Conservation (phyloP, 2,888 invertebrate genomes). For the Stramonita haemastoma region DNA sequence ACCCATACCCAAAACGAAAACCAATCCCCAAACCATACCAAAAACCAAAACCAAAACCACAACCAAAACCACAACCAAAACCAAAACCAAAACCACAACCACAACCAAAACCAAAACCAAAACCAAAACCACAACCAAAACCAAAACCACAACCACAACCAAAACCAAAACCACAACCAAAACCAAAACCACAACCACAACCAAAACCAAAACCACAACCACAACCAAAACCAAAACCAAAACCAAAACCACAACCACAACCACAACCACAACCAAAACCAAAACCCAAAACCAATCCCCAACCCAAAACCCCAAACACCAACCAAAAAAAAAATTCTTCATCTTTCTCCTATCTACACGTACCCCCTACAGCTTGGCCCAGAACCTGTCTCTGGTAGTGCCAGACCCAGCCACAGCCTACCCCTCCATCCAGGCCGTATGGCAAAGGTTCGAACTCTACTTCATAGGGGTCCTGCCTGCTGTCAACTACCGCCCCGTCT, state of each 20-base stretch:
- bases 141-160: not conserved
- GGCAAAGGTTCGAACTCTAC: conserved; percentile 60
- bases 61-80: not conserved
- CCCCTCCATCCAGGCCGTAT: conserved; percentile 60
- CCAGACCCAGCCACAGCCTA: conserved; percentile 55
- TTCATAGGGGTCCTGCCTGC: conserved; percentile 54
- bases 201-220: conserved; percentile 32
- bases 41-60: not conserved
- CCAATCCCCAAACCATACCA: no score
- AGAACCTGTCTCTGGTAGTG: conserved; percentile 59
- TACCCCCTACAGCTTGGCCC: conserved; percentile 57
- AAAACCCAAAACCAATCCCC: no score
- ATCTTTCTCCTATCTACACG: no score
- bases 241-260: not conserved
- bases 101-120: not conserved
- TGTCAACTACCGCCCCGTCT: conserved; percentile 64
- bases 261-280: not conserved
- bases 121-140: not conserved
- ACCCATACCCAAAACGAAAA: no score
- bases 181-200: not conserved
- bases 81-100: not conserved
- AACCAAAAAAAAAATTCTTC: no score
- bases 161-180: not conserved
- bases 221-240: conserved; percentile 56
- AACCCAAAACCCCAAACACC: no score